phyloP scores from a whole-genome alignment of 2,113 vertebrate species.

The Blennius ocellaris region DNA sequence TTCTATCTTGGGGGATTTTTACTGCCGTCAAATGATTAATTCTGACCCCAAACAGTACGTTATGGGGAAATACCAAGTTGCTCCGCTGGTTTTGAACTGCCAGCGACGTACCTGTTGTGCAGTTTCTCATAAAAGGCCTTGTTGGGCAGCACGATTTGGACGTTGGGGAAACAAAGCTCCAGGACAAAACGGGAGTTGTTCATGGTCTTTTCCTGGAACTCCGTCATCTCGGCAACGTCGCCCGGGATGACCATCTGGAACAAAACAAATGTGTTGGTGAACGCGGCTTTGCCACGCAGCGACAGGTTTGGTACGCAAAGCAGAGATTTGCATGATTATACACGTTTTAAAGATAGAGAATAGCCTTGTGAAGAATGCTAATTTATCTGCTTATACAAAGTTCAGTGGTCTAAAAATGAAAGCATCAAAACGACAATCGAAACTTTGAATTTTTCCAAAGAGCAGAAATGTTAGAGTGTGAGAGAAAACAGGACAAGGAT shows the following conservation, averaged over 20 bases:
- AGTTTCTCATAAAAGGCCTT: conserved; percentile 96
- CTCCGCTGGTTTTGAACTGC: too few relatives aligned
- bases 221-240: conserved; percentile 93
- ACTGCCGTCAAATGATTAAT: too few relatives aligned
- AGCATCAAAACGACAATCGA: not conserved
- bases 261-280: conserved; percentile 18
- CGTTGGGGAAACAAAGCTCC: conserved; percentile 90
- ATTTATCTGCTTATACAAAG: conserved; percentile 27
- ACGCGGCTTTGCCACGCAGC: not conserved
- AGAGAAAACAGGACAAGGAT: too few relatives aligned
- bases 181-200: conserved; percentile 94
- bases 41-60: too few relatives aligned
- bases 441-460: not conserved
- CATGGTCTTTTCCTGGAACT: conserved; percentile 97
- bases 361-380: conserved; percentile 44
- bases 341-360: conserved; percentile 16
- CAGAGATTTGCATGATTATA: conserved; percentile 49
- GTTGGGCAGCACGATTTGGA: conserved; percentile 90
- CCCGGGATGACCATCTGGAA: conserved; percentile 98
- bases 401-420: not conserved
- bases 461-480: too few relatives aligned
- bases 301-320: conserved; percentile 32
- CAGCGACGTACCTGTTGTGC: conserved; percentile 87
- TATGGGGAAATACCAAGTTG: too few relatives aligned
- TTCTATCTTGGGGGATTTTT: too few relatives aligned